Conservation (phyloP, 2,113 vertebrate genomes). For the Scomber colias region DNA sequence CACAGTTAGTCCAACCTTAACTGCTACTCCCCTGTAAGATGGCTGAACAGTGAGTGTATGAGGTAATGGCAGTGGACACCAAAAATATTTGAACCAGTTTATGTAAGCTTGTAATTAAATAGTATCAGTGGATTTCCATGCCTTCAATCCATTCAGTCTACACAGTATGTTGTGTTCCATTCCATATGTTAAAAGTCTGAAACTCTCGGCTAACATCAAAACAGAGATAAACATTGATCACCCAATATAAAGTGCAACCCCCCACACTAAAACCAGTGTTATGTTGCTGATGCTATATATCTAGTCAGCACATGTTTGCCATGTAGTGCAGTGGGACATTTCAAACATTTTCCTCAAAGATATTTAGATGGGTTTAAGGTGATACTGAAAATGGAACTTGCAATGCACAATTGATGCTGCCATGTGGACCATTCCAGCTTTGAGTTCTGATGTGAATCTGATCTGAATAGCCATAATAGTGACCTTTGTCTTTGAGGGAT, state of each 20-base stretch:
- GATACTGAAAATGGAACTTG: constrained; percentile 14
- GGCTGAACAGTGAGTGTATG: constrained; percentile 11
- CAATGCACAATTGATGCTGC: neutral
- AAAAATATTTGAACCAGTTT: constrained; percentile 17
- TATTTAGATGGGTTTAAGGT: constrained; percentile 10
- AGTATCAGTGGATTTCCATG: constrained; percentile 18
- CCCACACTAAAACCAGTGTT: neutral
- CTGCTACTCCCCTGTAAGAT: constrained; percentile 1
- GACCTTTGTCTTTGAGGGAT: neutral
- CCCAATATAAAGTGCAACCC: neutral
- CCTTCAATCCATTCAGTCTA: constrained; percentile 32
- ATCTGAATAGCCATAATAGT: neutral
- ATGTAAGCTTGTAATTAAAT: constrained; percentile 44
- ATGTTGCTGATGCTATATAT: neutral
- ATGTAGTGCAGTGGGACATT: constrained; percentile 16
- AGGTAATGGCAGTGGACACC: neutral
- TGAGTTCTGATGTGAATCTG: neutral
- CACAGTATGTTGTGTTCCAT: constrained; percentile 16
- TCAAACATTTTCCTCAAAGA: neutral
- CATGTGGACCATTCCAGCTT: neutral
- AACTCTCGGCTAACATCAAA: neutral
- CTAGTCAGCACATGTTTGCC: constrained; percentile 32
- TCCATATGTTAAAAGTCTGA: constrained; percentile 10
- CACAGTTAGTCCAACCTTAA: neutral
- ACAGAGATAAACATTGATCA: neutral